phyloP scores from a whole-genome alignment of 2,113 vertebrate species.

The Aramus guarauna region DNA sequence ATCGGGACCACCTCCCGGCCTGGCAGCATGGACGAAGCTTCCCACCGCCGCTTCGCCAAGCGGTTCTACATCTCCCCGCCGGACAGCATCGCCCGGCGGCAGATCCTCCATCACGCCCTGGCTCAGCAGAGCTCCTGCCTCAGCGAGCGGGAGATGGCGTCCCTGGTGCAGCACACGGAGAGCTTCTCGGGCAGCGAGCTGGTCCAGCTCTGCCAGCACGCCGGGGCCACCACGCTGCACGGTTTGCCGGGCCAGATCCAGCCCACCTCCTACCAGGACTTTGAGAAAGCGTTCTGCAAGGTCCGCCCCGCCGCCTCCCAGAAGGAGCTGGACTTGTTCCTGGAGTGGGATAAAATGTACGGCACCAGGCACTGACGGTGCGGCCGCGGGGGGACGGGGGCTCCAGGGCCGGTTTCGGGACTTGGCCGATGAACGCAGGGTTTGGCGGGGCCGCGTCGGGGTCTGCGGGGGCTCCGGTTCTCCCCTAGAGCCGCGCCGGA shows the following conservation, averaged over 20 bases:
- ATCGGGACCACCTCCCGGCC: slow-evolving; percentile 88
- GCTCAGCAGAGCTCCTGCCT: slow-evolving; percentile 83
- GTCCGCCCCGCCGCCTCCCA: slow-evolving; percentile 82
- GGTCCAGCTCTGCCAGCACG: slow-evolving; percentile 89
- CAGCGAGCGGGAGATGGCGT: slow-evolving; percentile 85
- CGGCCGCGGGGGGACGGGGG: background rate
- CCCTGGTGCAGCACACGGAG: slow-evolving; percentile 87
- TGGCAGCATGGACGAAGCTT: slow-evolving; percentile 85
- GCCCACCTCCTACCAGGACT: slow-evolving; percentile 85
- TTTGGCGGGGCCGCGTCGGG: background rate
- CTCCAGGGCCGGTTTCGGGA: background rate
- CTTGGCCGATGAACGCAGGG: rapidly evolving
- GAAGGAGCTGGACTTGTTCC: slow-evolving; percentile 90
- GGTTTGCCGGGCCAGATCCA: slow-evolving; percentile 75
- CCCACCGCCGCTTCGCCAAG: slow-evolving; percentile 86
- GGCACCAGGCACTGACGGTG: slow-evolving; percentile 74
- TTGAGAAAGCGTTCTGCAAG: slow-evolving; percentile 91
- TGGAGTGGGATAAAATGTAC: slow-evolving; percentile 94
- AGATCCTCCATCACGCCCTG: slow-evolving; percentile 87
- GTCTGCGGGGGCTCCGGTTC: background rate
- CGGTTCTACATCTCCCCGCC: slow-evolving; percentile 87
- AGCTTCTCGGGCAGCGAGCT: slow-evolving; percentile 87
- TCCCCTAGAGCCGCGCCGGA: rapidly evolving
- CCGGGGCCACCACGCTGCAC: slow-evolving; percentile 70
- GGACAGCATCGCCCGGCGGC: slow-evolving; percentile 79